Base-by-base conservation (phyloP, 2,888 invertebrate species). In the Ashinkailepas kermadecensis region DNA sequence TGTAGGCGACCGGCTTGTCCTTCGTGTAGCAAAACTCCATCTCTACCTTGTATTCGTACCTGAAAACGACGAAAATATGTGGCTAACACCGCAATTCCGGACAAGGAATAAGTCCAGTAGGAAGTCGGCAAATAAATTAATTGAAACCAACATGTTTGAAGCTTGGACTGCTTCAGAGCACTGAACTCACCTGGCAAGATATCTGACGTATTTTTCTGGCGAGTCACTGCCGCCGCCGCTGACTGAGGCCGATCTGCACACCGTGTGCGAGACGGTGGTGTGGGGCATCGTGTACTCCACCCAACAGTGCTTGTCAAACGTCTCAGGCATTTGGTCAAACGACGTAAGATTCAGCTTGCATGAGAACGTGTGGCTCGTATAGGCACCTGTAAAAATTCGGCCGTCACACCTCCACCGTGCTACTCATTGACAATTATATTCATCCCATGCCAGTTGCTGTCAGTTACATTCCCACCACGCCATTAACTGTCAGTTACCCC, bases 241-340 rank as follows among this genome's bases (percentile, higher is more conserved):
- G 85, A 96, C 92, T 86, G 95, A 95, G 80, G 96, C 96, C 85
- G 97, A 98, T 85, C 99, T 91, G 85, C 97, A 95, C 65, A 97
- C 98, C 81, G 96, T 96, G 88, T 99, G 98, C 83, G 96, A 96
- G 81, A 91, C 90, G 87, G 97, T 97, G 65, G 97, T 96, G 84
- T 96, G 94, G 64, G 99, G 99, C 99, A 99, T 99, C 80, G 97
- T 98, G 89, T 98, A 99, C 89, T 99, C 97, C 62, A 99, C 97
- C 87, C 92, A 92, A 85, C 95, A 95, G 88, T 92, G 93, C 85
- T 93, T 93, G 83, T 96, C 93, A 87, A 98, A 91, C 88, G 94
- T 93, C 84, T 95, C 96, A 57, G 99, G 99, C 87, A 99, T 92
- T 89, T 97, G 95, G 89, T 99, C 99, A 89, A 95, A 99, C 80